Evolutionary conservation across 2,888 invertebrate genomes (phyloP), one percentile per base, ranked within the genome.

Genomic region (Drosophila leonis): DNA sequence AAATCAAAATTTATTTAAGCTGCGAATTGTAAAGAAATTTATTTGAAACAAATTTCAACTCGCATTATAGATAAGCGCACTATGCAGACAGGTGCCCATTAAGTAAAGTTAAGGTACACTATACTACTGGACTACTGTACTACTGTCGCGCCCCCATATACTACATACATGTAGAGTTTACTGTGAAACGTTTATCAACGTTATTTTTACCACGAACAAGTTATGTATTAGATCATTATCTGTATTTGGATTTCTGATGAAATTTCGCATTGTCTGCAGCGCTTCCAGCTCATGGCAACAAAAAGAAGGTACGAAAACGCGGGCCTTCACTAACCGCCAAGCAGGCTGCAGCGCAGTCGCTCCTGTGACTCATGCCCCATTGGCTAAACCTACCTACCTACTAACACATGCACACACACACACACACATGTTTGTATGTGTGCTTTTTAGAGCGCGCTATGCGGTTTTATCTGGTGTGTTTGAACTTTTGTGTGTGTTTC

Each of bases 221-320:
- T 87, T 83, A 84, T 89, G 88, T 90, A 88, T 87, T 87, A 88
- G 90, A 87, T 87, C 89, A 90, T 80, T 88, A 87, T 87, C 90
- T 87, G 80, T 76, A 82, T 87, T 88, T 87, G 90, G 89, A 82
- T 88, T 87, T 87, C 86, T 88, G 90, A 83, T 83, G 90, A 87
- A 86, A 88, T 88, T 87, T 86, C 87, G 89, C 88, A 87, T 84
- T 84, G 84, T 84, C 86, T 84, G 88, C 85, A 65, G 46, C 57
- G 29, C 41, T 61, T 64, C 51, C 63, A 61, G 63, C 68, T 59
- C 72, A 75, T 65, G 78, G 60, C 64, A 73, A 62, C 74, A 39
- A 29, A 44, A 54, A 31, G 27, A 46, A 72, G 73, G 76, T 75
- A 24, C 62, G 51, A n/a, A 49, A 59, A 41, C 49, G 48, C 72